Conservation (phyloP, 2,888 invertebrate species). For the Chesias legatella region DNA sequence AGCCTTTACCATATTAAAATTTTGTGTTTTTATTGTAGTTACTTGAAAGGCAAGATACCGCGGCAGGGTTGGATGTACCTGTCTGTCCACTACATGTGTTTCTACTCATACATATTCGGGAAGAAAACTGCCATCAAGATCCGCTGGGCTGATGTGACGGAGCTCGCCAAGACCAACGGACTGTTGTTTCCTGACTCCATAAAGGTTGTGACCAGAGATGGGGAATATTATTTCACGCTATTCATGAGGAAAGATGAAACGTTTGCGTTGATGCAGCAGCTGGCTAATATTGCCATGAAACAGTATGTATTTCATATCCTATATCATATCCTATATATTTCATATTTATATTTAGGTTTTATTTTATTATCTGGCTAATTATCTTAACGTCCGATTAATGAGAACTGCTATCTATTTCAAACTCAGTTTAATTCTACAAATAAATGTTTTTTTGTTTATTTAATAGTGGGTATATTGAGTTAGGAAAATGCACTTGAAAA, state of each 20-base stretch:
- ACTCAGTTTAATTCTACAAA: too few species aligned
- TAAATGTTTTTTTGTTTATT: too few species aligned
- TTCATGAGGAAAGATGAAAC: slow-evolving; percentile 94
- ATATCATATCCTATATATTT: too few species aligned
- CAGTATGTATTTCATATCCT: slow-evolving; percentile 76
- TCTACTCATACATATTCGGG: slow-evolving; percentile 96
- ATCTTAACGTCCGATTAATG: too few species aligned
- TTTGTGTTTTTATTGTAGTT: slow-evolving; percentile 82
- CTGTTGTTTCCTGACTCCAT: slow-evolving; percentile 92
- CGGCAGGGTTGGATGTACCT: slow-evolving; percentile 98
- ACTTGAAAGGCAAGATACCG: slow-evolving; percentile 95
- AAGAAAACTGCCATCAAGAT: slow-evolving; percentile 93
- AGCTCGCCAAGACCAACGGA: slow-evolving; percentile 87
- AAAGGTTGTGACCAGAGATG: slow-evolving; percentile 90
- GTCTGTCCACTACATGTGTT: slow-evolving; percentile 97
- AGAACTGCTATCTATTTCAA: too few species aligned
- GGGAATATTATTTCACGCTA: slow-evolving; percentile 94
- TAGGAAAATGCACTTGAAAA: too few species aligned
- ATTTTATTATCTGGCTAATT: too few species aligned
- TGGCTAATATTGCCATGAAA: slow-evolving; percentile 98
- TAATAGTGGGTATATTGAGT: too few species aligned
- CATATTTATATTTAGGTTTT: too few species aligned
- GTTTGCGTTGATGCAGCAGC: slow-evolving; percentile 94
- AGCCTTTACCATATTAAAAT: too few species aligned
- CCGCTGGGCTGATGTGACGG: slow-evolving; percentile 94